Base-by-base conservation (phyloP, 2,888 invertebrate species). In the Colletes collaris region DNA sequence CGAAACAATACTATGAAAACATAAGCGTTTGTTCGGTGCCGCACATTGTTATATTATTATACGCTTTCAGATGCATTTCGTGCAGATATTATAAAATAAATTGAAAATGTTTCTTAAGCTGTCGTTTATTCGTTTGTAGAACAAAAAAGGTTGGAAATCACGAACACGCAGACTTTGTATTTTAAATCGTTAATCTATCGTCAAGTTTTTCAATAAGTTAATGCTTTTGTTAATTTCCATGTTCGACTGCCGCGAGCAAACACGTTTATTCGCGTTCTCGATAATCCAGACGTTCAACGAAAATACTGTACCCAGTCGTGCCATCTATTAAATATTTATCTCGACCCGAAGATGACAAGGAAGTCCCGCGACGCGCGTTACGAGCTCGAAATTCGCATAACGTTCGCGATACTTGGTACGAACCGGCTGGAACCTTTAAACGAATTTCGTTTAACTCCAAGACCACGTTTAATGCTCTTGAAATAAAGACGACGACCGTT, bases 261-360 rank as follows among this genome's bases (percentile, higher is more conserved):
- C 50, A 7, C 44, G 27, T 6, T 11, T 13, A 11, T 2, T 44
- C n/a, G 37, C 8, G 8, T 35, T 19, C 7, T 2, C 52, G 13
- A 40, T 58, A 11, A 67, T 50, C 35, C 3, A 8, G 63, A 13
- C n/a, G n/a, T 3, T 35, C 50, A 8, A 58, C 50, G 46, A 67
- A 67, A 72, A 66, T 67, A 67, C 13, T 27, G 46, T 16, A 50
- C 40, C 56, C 71, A n/a, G 56, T 50, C 58, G 66, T 13, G n/a
- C 16, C 66, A 37, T 66, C 37, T 3, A 50, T 50, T 27, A 13
- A 11, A 66, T 58, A 72, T 66, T 72, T 46, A 58, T 19, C 11
- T 5, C 49, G 50, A 40, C 49, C 27, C 40, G 58, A 50, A 58
- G 50, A 67, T 11, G 27, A 13, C 19, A 1, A 16, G 37, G 19